Conservation (phyloP, 2,888 invertebrate genomes). For the Dolomedes plantarius region DNA sequence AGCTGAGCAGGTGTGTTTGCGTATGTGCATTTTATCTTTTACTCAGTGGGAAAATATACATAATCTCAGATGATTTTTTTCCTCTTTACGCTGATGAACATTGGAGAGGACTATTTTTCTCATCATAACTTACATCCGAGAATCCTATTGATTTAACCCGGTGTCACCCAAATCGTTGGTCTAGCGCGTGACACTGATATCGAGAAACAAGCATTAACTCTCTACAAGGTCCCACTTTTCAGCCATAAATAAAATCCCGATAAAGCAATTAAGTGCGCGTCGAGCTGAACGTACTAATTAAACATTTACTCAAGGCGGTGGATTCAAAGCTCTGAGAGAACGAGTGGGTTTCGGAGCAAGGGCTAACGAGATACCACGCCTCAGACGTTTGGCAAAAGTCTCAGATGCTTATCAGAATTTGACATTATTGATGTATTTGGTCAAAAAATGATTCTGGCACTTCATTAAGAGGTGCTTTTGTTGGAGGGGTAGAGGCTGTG, state of each 20-base stretch:
- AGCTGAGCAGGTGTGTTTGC: too few species aligned
- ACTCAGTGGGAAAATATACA: too few species aligned
- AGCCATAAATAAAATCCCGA: constrained; percentile 42
- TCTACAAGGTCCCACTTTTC: background rate
- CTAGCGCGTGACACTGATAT: background rate
- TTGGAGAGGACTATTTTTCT: too few species aligned
- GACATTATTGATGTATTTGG: background rate
- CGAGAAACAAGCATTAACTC: background rate
- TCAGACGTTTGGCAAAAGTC: background rate
- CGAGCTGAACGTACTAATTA: constrained; percentile 28
- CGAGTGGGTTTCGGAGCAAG: constrained; percentile 23
- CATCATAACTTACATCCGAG: too few species aligned
- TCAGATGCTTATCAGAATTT: background rate
- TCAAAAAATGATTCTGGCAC: background rate
- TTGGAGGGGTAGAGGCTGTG: too few species aligned
- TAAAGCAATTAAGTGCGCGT: constrained; percentile 26
- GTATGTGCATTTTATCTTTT: too few species aligned
- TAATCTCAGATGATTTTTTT: too few species aligned
- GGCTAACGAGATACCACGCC: background rate
- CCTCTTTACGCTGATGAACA: too few species aligned
- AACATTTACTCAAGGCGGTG: constrained; percentile 51
- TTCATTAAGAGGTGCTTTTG: background rate
- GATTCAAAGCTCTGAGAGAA: constrained; percentile 15
- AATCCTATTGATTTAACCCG: background rate
- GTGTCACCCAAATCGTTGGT: background rate